Base-by-base conservation (phyloP, 2,113 vertebrate species). In the Aix galericulata region DNA sequence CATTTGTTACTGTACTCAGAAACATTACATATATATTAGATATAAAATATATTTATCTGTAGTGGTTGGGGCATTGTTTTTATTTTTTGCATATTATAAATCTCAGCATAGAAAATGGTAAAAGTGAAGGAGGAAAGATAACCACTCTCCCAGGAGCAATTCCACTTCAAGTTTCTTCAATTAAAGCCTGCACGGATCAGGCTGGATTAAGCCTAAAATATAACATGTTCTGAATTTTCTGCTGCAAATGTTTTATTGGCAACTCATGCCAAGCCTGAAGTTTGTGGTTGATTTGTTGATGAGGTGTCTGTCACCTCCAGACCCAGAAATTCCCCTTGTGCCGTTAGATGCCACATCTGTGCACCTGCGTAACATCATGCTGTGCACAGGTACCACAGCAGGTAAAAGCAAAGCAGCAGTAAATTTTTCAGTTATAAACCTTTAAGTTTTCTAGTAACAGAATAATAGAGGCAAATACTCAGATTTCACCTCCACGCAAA, bases 81-180 rank as follows among this genome's bases (percentile, higher is more conserved):
- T 59, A 48, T 86, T 91, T 89, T 82, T 58, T 89, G 75, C 50
- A 86, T 23, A 84, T 85, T 73, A 76, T 60, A 86, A 14, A 13
- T 27, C 27, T 64, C 69, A 93, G 38, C 38, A 60, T 0, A 26
- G 88, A 83, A 91, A 94, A 56, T 58, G 55, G 42, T 60, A 23
- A 90, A 95, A 86, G 77, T 17, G 0, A 94, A 93, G 27, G 68
- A 76, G 38, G 63, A 85, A 82, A 76, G 68, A 53, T 31, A 56
- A 56, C 58, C 55, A 23, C 48, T 40, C 89, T 93, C 90, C 67
- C 67, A 75, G 72, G 59, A 82, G 48, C 73, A 64, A 77, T 42
- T 81, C 20, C 62, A 68, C 80, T 50, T 81, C 88, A 93, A 96
- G 52, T 22, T 67, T 77, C 73, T 92, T 80, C 93, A 68, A 89